Percentiles rank a stretch among this genome's conserved stretches.
These are phyloP conservation scores for Cabera pusaria DNA, from an alignment of 2,888 invertebrate genomes.

Conservation along the genomic window DNA sequence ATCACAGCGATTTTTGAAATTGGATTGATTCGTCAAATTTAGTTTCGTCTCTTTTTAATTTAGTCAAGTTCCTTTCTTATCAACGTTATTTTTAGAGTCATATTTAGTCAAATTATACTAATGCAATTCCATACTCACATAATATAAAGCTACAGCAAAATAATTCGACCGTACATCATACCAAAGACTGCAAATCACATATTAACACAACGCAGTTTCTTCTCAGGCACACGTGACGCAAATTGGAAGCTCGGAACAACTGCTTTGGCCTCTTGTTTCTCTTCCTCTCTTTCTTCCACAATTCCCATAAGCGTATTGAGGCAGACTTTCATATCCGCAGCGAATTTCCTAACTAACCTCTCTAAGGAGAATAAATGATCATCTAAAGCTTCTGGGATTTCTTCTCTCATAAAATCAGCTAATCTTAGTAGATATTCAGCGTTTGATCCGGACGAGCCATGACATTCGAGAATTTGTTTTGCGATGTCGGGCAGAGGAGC, in stretches of 20 bases:
- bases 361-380: slow-evolving; percentile 92
- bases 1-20: no score
- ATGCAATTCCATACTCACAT: no score
- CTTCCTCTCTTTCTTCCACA: slow-evolving; percentile 46
- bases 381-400: slow-evolving; percentile 89
- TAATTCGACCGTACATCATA: no score
- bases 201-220: slow-evolving; percentile 90
- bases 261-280: slow-evolving; percentile 63
- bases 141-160: no score
- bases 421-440: slow-evolving; percentile 94
- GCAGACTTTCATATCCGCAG: slow-evolving; percentile 80
- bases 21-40: no score
- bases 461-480: slow-evolving; percentile 88
- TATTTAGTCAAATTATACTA: no score
- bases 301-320: slow-evolving; percentile 80
- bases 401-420: slow-evolving; percentile 91
- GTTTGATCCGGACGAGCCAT: slow-evolving; percentile 94
- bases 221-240: slow-evolving; percentile 87
- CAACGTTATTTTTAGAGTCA: no score
- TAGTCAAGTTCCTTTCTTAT: no score
- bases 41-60: no score
- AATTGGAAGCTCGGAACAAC: slow-evolving; percentile 84
- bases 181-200: slow-evolving; percentile 76
- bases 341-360: slow-evolving; percentile 82
- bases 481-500: slow-evolving; percentile 91